Conservation (phyloP, 2,113 vertebrate genomes). For the Erinaceus europaeus region DNA sequence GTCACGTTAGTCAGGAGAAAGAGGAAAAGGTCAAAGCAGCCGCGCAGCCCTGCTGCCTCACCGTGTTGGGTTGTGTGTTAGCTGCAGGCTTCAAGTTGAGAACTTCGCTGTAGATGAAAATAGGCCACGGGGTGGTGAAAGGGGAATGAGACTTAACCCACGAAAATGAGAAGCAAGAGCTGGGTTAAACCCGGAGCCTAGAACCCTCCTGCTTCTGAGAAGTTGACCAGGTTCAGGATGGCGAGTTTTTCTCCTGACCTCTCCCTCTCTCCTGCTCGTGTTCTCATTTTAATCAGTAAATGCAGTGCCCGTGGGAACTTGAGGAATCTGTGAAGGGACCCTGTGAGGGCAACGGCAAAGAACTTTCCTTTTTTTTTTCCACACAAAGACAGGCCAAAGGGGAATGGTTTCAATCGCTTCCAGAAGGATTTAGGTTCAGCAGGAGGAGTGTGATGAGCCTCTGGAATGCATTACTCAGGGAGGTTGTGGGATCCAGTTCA, state of each 20-base stretch:
- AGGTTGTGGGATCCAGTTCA: constrained; percentile 52
- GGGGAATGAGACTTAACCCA: constrained; percentile 38
- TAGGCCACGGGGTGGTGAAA: constrained; percentile 38
- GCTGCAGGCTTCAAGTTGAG: constrained; percentile 4
- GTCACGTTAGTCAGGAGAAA: constrained; percentile 26
- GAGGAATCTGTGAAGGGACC: constrained; percentile 43
- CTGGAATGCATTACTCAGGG: constrained; percentile 68
- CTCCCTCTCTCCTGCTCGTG: not conserved
- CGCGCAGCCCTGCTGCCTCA: not conserved
- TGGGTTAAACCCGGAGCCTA: constrained; percentile 11
- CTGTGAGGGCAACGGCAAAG: constrained; percentile 13
- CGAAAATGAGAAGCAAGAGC: constrained; percentile 29
- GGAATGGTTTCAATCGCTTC: constrained; percentile 71
- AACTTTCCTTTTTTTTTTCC: constrained; percentile 45
- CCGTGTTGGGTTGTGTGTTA: not conserved
- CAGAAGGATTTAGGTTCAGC: constrained; percentile 66
- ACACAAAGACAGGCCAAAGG: constrained; percentile 60
- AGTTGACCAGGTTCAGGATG: not conserved
- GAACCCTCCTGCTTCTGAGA: not conserved
- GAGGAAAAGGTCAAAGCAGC: constrained; percentile 41
- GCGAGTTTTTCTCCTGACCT: not conserved
- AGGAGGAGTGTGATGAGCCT: constrained; percentile 32
- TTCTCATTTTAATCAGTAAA: constrained; percentile 43
- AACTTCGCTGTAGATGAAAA: constrained; percentile 33
- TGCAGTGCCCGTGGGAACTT: not conserved